These are phyloP conservation scores for Metellina segmentata DNA, from an alignment of 2,888 invertebrate species.

Conservation along the genomic window DNA sequence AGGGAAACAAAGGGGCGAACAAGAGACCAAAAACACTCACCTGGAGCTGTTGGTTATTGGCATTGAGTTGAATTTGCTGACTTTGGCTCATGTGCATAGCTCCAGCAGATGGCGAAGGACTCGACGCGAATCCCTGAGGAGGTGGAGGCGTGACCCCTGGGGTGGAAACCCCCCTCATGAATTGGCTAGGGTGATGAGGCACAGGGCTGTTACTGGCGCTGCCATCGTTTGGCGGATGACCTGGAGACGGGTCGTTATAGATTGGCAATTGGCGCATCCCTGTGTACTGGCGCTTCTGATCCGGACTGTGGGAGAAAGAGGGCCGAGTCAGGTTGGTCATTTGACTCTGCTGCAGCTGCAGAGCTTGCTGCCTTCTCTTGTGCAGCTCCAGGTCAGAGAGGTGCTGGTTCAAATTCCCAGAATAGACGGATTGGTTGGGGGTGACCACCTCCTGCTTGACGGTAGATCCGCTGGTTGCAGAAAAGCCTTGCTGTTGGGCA, in stretches of 20 bases:
- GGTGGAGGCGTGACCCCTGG: conserved; percentile 57
- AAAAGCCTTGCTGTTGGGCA: conserved; percentile 6
- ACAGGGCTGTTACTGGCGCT: conserved; percentile 79
- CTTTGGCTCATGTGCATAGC: conserved; percentile 88
- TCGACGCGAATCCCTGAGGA: conserved; percentile 51
- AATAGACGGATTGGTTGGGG: conserved; percentile 39
- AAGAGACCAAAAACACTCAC: conserved; percentile 82
- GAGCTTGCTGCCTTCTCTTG: conserved; percentile 60
- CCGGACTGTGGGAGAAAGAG: conserved; percentile 68
- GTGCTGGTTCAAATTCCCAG: conserved; percentile 55
- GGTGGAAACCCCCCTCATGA: conserved; percentile 52
- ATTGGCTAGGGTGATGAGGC: conserved; percentile 76
- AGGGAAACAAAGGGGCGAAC: not conserved
- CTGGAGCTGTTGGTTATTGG: conserved; percentile 86
- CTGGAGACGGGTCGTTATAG: conserved; percentile 79
- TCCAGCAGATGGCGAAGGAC: conserved; percentile 79
- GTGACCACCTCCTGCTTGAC: conserved; percentile 61
- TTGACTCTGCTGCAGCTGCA: conserved; percentile 71
- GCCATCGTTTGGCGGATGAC: conserved; percentile 49
- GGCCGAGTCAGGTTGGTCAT: conserved; percentile 66
- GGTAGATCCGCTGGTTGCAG: not conserved
- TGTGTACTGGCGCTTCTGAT: conserved; percentile 77
- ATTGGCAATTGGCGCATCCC: conserved; percentile 80
- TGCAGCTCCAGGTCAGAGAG: conserved; percentile 73
- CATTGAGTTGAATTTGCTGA: conserved; percentile 80